These are phyloP conservation scores for Chloroclystis v-ata DNA, from an alignment of 2,888 invertebrate genomes.

Conservation along the genomic window DNA sequence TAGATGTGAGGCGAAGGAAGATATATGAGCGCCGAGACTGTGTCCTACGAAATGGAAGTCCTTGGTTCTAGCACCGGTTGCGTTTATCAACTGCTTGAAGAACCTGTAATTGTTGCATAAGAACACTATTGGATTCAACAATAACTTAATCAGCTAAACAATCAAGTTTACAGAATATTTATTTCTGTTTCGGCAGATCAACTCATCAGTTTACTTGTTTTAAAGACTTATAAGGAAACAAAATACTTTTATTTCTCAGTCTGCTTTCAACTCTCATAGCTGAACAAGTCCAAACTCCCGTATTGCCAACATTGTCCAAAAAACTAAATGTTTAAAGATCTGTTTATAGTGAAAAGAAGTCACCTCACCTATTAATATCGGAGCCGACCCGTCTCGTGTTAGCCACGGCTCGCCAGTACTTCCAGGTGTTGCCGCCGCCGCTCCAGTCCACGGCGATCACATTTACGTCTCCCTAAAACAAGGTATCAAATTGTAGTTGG, in stretches of 20 bases:
- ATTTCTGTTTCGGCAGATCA: too few relatives aligned
- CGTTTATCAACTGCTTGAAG: constrained; percentile 60
- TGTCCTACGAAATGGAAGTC: constrained; percentile 79
- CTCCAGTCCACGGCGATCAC: constrained; percentile 82
- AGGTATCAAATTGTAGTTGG: not conserved
- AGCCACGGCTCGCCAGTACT: constrained; percentile 79
- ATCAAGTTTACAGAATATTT: too few relatives aligned
- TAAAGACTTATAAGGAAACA: too few relatives aligned
- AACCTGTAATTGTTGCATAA: constrained; percentile 56
- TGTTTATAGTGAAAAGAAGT: too few relatives aligned
- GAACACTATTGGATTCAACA: too few relatives aligned
- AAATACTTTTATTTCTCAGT: too few relatives aligned
- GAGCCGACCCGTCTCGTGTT: constrained; percentile 78
- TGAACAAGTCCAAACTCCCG: too few relatives aligned
- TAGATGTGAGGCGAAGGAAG: constrained; percentile 73
- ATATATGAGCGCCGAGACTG: constrained; percentile 81
- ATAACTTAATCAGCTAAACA: too few relatives aligned
- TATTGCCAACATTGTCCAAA: too few relatives aligned
- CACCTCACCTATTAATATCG: constrained; percentile 73
- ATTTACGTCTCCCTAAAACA: constrained; percentile 78
- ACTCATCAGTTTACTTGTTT: too few relatives aligned
- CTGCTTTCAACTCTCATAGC: too few relatives aligned
- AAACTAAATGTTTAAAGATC: too few relatives aligned
- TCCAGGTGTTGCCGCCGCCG: constrained; percentile 78
- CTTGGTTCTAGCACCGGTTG: constrained; percentile 51